Base-by-base conservation (phyloP, 2,888 invertebrate species). In the Branchellion lobata region DNA sequence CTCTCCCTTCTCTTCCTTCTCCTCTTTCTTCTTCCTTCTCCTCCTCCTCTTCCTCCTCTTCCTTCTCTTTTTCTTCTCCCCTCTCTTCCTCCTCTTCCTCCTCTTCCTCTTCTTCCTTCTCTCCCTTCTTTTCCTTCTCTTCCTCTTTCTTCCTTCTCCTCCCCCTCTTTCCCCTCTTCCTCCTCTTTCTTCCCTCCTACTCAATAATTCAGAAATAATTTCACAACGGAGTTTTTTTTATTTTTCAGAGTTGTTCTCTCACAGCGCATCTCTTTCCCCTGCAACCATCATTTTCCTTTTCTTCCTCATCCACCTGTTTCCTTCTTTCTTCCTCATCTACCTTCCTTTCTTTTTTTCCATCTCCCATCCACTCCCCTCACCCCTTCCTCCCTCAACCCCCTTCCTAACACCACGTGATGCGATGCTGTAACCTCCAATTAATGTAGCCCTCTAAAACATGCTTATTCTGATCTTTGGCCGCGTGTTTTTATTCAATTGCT, bases 401-500 rank as follows among this genome's bases (percentile, higher is more conserved):
- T 36, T 1, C 8, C 65, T 14, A 33, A 33, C 14, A 24, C 78
- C 34, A 34, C 68, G 75, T 75, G 75, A 24, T 11, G 0, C n/a
- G 1, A n/a, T 0, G n/a, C 18, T 29, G 53, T 75, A 31, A 31
- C n/a, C 29, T 51, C 21, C 24, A 75, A 51, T 75, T 75, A 53
- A 51, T 51, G 21, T 5, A 11, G 29, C 29, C 29, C n/a, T n/a
- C 21, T 29, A n/a, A 29, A n/a, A 75, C 40, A 75, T 51, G 29
- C 29, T 31, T 31, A 47, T 57, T 51, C 29, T 27, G 47, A 29
- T 57, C 27, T n/a, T 31, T 24, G 75, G 51, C 51, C 75, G 29
- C 53, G 51, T 75, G 75, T 75, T 75, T 75, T 29, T 53, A 53
- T 40, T 75, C 75, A 51, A 47, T 75, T 51, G 24, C 53, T 29